phyloP scores from a whole-genome alignment of 2,113 vertebrate species.

The Sisor rabdophorus region DNA sequence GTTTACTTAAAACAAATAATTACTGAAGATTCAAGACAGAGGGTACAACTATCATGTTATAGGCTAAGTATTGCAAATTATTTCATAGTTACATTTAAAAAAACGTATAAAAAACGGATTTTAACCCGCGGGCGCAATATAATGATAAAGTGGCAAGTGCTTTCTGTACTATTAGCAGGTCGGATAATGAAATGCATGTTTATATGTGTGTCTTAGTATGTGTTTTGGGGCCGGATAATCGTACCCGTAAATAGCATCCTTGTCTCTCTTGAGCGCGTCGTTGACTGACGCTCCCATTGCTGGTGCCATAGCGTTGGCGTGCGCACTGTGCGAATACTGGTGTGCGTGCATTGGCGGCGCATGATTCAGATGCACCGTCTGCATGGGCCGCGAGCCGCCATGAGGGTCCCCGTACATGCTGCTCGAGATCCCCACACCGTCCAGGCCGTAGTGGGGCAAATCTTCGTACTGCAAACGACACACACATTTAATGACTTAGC shows the following conservation, averaged over 20 bases:
- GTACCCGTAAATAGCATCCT: constrained; percentile 99
- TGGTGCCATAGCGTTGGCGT: constrained; percentile 94
- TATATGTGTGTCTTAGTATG: constrained; percentile 7
- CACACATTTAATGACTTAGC: constrained; percentile 38
- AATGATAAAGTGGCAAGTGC: constrained; percentile 17
- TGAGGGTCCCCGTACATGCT: constrained; percentile 98
- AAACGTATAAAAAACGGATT: not conserved
- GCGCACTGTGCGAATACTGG: constrained; percentile 95
- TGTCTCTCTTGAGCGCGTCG: constrained; percentile 98
- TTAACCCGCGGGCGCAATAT: constrained; percentile 12
- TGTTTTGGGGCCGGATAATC: constrained; percentile 57
- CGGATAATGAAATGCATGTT: constrained; percentile 27
- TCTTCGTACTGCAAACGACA: constrained; percentile 90
- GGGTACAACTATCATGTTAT: not conserved
- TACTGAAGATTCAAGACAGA: not conserved
- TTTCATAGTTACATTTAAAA: not conserved
- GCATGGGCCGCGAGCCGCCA: constrained; percentile 92
- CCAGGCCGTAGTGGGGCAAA: constrained; percentile 98
- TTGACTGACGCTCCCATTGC: constrained; percentile 97
- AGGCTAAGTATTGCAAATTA: not conserved
- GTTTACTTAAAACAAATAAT: no score
- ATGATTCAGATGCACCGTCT: constrained; percentile 96
- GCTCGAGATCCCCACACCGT: constrained; percentile 95
- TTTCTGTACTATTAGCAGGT: constrained; percentile 9
- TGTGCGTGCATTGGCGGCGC: constrained; percentile 94